A percentile compares a stretch with the other conserved stretches of the same genome.
phyloP scores from a whole-genome alignment of 2,888 invertebrate genomes.

The Patella caerulea region DNA sequence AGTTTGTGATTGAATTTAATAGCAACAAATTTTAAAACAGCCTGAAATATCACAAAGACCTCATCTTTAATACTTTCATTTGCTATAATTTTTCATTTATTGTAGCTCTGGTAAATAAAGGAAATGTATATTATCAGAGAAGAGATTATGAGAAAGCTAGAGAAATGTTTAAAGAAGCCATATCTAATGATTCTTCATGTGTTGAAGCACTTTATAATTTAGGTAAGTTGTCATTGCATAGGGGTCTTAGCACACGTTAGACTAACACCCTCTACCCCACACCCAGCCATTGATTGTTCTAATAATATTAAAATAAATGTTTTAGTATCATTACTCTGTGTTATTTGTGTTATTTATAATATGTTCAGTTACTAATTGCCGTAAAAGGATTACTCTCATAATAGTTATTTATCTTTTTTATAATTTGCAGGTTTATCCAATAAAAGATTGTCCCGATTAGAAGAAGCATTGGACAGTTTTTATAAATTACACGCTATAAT shows the following conservation, averaged over 20 bases:
- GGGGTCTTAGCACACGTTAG: no score
- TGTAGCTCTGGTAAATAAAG: constrained; percentile 85
- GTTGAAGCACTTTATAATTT: constrained; percentile 89
- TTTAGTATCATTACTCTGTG: no score
- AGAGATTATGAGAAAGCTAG: constrained; percentile 81
- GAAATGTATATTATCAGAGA: constrained; percentile 83
- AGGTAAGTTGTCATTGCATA: constrained; percentile 73
- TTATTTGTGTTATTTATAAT: no score
- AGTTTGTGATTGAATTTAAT: no score
- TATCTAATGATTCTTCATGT: constrained; percentile 85
- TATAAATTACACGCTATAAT: constrained; percentile 82
- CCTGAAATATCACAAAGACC: no score
- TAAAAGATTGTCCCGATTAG: constrained; percentile 80
- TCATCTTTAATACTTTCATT: no score
- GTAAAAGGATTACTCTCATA: not conserved
- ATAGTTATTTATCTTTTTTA: not conserved
- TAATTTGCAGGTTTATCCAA: constrained; percentile 77
- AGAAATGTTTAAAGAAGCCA: constrained; percentile 81
- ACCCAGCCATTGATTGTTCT: no score
- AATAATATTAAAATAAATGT: no score
- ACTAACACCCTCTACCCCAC: no score
- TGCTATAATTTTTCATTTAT: constrained; percentile 12
- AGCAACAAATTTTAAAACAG: no score
- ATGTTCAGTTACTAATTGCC: no score
- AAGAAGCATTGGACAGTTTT: constrained; percentile 85